phyloP scores from a whole-genome alignment of 2,113 vertebrate genomes.

The Oenanthe melanoleuca region DNA sequence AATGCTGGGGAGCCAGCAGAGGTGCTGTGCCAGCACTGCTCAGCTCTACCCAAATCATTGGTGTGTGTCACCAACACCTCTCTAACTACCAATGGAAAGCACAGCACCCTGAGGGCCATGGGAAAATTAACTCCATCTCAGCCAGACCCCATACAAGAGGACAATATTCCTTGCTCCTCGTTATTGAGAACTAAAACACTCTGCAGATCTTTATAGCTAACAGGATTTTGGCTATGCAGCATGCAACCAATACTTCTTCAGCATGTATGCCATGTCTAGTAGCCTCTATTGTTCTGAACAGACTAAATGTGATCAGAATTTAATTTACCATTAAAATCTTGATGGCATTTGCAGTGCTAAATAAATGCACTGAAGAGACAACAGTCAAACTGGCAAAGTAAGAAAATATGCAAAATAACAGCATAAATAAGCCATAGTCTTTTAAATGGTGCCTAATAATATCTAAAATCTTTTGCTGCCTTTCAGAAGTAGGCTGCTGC shows the following conservation, averaged over 20 bases:
- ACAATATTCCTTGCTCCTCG: neutral
- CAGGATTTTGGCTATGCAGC: neutral
- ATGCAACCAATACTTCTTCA: neutral
- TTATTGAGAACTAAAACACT: neutral
- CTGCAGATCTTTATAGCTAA: neutral
- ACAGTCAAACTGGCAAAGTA: constrained; percentile 10
- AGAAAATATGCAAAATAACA: neutral
- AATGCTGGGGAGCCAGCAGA: neutral
- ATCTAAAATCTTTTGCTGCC: neutral
- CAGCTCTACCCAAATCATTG: neutral
- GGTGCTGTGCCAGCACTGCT: neutral
- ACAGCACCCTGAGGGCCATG: neutral
- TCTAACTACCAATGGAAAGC: too few relatives aligned
- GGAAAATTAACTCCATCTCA: neutral
- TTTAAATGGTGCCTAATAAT: constrained; percentile 5
- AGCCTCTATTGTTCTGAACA: neutral
- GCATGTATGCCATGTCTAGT: neutral
- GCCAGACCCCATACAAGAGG: neutral
- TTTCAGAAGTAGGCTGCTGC: neutral
- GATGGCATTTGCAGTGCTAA: constrained; percentile 57
- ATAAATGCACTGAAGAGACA: constrained; percentile 41
- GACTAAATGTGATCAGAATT: constrained; percentile 36
- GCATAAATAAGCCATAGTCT: neutral
- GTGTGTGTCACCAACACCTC: neutral
- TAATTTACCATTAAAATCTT: constrained; percentile 62